These are phyloP conservation scores for Nasonia oneida DNA, from an alignment of 2,888 invertebrate genomes.

Conservation along the genomic window DNA sequence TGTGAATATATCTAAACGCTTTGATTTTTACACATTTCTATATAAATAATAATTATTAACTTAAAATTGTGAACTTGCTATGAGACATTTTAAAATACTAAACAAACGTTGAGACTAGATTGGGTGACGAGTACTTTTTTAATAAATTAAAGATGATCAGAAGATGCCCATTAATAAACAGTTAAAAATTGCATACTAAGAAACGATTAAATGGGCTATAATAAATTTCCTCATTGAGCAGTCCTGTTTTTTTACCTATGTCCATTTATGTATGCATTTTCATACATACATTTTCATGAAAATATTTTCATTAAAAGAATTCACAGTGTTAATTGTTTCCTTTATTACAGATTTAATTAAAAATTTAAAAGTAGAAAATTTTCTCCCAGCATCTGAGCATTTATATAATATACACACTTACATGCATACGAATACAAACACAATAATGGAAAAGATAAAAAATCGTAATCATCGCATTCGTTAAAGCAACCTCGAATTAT, in stretches of 20 bases:
- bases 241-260: not conserved
- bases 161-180: too few species aligned
- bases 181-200: not conserved
- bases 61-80: not conserved
- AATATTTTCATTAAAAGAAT: not conserved
- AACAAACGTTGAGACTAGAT: not conserved
- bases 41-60: constrained; percentile 9
- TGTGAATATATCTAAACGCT: not conserved
- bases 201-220: not conserved
- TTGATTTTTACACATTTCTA: not conserved
- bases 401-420: constrained; percentile 46
- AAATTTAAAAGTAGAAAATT: constrained; percentile 52
- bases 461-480: constrained; percentile 72
- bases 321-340: constrained; percentile 13
- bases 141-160: too few species aligned
- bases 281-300: not conserved
- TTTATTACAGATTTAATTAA: not conserved
- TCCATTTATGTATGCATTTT: not conserved
- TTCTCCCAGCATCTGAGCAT: constrained; percentile 47
- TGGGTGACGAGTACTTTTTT: too few species aligned
- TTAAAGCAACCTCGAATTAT: constrained; percentile 75
- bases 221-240: not conserved
- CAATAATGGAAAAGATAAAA: constrained; percentile 14
- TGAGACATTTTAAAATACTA: not conserved
- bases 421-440: constrained; percentile 45